Base-by-base conservation (phyloP, 2,797 vertebrate species). In the Sylvilagus floridanus region DNA sequence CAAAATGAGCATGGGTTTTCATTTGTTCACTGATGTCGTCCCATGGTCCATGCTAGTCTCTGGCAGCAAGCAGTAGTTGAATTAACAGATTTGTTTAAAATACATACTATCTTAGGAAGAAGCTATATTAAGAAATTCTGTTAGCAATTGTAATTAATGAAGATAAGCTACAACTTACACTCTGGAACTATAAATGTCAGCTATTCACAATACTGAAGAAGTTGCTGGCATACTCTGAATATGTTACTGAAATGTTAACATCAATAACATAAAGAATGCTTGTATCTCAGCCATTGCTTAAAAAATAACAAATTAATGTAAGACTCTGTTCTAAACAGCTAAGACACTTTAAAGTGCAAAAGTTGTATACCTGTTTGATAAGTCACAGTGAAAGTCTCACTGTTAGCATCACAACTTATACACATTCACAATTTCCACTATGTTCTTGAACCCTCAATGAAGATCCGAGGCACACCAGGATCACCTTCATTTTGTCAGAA, bases 101-200 rank as follows among this genome's bases (percentile, higher is more conserved):
- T 30, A 83, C 11, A 2, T 14, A 84, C 28, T 69, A 66, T 85
- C 65, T 81, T n/a, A 94, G 50, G 37, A 93, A 94, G n/a, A 83
- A 82, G 60, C 4, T 50, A 93, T n/a, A 95, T 69, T 71, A 88
- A 73, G 69, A 88, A 77, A 68, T 86, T 77, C 17, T 66, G 26
- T 24, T 42, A 50, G 37, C 22, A 63, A 77, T 71, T 77, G 90
- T 57, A 91, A 76, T 16, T 76, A 37, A 72, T 66, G 63, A 72
- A 9, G 4, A 63, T 84, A 84, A 83, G 9, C 21, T 47, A 85
- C 22, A 57, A 66, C 28, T 84, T 57, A 78, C n/a, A 73, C 30
- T 65, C 50, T 60, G 3, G 19, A 76, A 62, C 32, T 22, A 14
- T 84, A 69, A 93, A 83, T 68, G 83, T 47, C 81, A 65, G n/a